Evolutionary conservation across 2,113 vertebrate species (phyloP), one percentile per base, ranked within the genome.

Genomic region (Entelurus aequoreus): DNA sequence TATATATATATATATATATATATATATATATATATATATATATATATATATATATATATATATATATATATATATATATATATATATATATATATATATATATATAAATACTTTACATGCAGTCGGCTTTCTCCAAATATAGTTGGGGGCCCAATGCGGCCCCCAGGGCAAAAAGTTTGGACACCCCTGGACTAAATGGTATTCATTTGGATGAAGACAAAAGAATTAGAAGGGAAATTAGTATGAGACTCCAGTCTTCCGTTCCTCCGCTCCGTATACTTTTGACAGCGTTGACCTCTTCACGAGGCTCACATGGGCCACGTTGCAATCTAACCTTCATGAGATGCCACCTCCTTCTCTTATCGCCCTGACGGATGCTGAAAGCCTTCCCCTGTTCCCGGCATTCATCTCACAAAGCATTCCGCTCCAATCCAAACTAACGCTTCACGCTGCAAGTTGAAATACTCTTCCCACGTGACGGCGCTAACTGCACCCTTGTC

Each of bases 301-400:
- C 63, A 46, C 49, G 36, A 51, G 57, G 64, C 65, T 72, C 70
- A 47, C 62, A 61, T 71, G 46, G 68, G 69, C 69, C 78, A 65
- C 63, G 66, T 66, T 73, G 62, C 74, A 68, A 56, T 77, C 61
- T 83, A 80, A 87, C 83, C 83, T 84, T 85, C 81, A 75, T 59
- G 16, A 78, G 70, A 78, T 66, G 72, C 68, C 63, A 66, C 72
- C 71, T 74, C 63, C 59, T 58, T 77, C 51, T 61, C 74, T 81
- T 79, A 78, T 77, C 60, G 66, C 16, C 61, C 37, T 72, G 78
- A 79, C 71, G 68, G 79, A 80, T 80, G 77, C 75, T 37, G 64
- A 71, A 66, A 69, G 62, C 64, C 55, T 57, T 36, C 35, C 63
- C 19, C 15, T 4, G 5, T 28, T 64, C 46, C 57, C 68, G 64